A percentile compares a stretch with the other conserved stretches of the same genome.
phyloP scores from a whole-genome alignment of 2,888 invertebrate species.

The Drosophila merina region DNA sequence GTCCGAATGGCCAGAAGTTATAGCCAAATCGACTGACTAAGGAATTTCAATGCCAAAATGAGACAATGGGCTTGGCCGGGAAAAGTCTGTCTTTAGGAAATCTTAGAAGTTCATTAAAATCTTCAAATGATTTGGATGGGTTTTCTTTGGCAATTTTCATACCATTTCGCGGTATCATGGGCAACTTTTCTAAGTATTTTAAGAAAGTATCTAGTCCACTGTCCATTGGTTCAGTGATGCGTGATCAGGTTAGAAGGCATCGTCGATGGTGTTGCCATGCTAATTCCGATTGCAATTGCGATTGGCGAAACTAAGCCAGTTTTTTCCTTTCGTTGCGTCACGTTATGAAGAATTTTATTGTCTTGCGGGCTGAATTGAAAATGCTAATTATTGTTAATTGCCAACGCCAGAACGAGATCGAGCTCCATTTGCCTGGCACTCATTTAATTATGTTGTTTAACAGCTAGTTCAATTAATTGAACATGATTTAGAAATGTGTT shows the following conservation, averaged over 20 bases:
- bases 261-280: conserved; percentile 39
- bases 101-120: neutral
- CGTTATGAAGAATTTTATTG: conserved; percentile 53
- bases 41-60: conserved; percentile 69
- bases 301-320: conserved; percentile 45
- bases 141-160: neutral
- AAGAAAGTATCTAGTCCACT: neutral
- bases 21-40: conserved; percentile 28
- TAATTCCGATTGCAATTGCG: conserved; percentile 43
- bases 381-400: conserved; percentile 69
- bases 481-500: conserved; percentile 66
- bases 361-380: conserved; percentile 51
- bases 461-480: conserved; percentile 69
- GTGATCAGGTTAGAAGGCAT: conserved; percentile 46
- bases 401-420: conserved; percentile 22
- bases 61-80: conserved; percentile 16
- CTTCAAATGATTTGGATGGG: neutral
- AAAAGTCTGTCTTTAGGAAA: neutral
- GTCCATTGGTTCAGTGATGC: conserved; percentile 51
- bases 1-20: conserved; percentile 49
- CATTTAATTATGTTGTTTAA: conserved; percentile 76
- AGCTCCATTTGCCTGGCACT: conserved; percentile 64
- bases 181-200: neutral
- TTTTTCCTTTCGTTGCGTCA: conserved; percentile 21
- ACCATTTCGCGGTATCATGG: too few relatives aligned